Evolutionary conservation across 2,888 invertebrate species (phyloP), one percentile per base, ranked within the genome.

Genomic region (Meganola albula): DNA sequence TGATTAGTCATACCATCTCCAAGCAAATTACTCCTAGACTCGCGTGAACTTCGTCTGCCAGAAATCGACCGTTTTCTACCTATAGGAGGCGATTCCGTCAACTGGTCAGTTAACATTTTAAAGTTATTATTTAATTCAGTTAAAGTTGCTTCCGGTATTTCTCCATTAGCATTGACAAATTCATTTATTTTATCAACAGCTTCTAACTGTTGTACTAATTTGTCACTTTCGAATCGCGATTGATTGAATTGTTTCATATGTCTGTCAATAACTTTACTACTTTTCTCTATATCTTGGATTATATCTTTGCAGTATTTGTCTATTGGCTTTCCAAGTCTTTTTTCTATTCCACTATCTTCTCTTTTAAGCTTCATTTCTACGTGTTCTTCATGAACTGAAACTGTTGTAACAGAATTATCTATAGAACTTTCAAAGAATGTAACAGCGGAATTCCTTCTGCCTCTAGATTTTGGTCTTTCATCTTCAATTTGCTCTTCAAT

Each of bases 171-270:
- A 26, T 67, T 80, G 1, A 89, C 74, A 37, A 78, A 73, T 5
- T 84, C 73, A 40, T 87, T 88, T 7, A 88, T 68, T 52, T 79
- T 79, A 48, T 88, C 87, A 0, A 88, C 87, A 23, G 78, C 79
- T 55, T 85, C 72, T 24, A 89, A 56, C 26, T 86, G 82, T 31
- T 87, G 71, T 0, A 87, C 69, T 4, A 89, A 43, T 34, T 79
- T 80, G 25, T 88, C 83, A 9, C 83, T 86, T 13, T 88, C 87
- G 10, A 72, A 65, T 52, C 72, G 75, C 0, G 83, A 74, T 9
- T 62, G 63, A 41, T 75, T 78, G 29, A 87, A 83, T 27, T 82
- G 77, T 40, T 80, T 78, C 48, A 87, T 75, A 37, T 89, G 89
- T 34, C 63, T 77, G 31, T 88, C 87, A 16, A 89, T 87, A 1